Base-by-base conservation (phyloP, 2,113 vertebrate genomes). In the Macrotis lagotis region DNA sequence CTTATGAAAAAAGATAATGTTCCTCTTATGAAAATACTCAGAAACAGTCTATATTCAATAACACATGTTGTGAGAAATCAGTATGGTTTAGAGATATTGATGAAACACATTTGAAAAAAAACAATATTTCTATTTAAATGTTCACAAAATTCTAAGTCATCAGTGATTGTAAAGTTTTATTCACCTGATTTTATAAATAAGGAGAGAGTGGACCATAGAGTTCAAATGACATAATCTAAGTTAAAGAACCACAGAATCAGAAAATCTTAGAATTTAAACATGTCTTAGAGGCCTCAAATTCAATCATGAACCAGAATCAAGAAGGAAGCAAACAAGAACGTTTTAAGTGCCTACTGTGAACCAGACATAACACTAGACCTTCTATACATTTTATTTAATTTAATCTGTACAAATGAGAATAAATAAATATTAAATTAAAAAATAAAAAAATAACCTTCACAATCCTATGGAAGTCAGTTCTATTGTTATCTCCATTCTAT, bases 401-500 rank as follows among this genome's bases (percentile, higher is more conserved):
- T 93, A 91, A 83, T 66, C 95, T 26, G 95, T 74, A 74, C 11
- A 83, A n/a, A n/a, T n/a, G n/a, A n/a, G n/a, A n/a, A n/a, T n/a
- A n/a, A n/a, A n/a, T n/a, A n/a, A n/a, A n/a, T n/a, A n/a, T n/a
- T n/a, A n/a, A n/a, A n/a, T n/a, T n/a, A n/a, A n/a, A n/a, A n/a
- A n/a, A n/a, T n/a, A n/a, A n/a, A n/a, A n/a, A n/a, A n/a, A n/a
- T n/a, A n/a, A n/a, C n/a, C n/a, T n/a, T n/a, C n/a, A 1, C 92
- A 66, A 37, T 31, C 48, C 44, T 95, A 91, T n/a, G 50, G 12
- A 51, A 3, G 28, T 89, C 74, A 11, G 49, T 83, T 25, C 14
- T 50, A 90, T 59, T 88, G 55, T 25, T 94, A 50, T 48, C 48
- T 2, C 8, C 48, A 89, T 91, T 91, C 93, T 91, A 50, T 1